Evolutionary conservation across 2,113 vertebrate genomes (phyloP).

Genomic region (Onychorhynchus coronatus): DNA sequence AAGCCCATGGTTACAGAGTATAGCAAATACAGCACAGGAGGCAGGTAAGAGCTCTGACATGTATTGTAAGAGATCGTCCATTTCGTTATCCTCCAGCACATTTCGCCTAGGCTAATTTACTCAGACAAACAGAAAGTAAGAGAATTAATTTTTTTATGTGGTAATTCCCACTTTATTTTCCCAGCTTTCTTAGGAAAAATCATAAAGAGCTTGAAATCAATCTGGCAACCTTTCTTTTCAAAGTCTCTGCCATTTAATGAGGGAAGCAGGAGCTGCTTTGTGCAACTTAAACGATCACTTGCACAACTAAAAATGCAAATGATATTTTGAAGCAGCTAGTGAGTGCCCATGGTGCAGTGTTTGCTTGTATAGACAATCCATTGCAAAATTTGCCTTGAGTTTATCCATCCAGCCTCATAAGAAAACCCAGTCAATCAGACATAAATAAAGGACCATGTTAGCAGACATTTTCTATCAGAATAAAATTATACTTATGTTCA

Average conservation of each 20-base stretch:
- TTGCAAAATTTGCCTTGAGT: not conserved
- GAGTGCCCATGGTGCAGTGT: not conserved
- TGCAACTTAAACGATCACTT: not conserved
- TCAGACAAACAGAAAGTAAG: not conserved
- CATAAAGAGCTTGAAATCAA: not conserved
- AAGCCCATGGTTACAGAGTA: not conserved
- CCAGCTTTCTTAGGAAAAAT: not conserved
- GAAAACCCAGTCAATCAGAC: not conserved
- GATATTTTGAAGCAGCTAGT: not conserved
- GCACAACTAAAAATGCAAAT: not conserved
- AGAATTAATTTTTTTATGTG: not conserved
- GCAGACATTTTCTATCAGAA: not conserved
- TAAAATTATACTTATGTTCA: not conserved
- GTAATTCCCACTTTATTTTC: not conserved
- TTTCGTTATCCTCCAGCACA: not conserved
- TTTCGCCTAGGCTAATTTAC: not conserved
- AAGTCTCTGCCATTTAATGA: not conserved
- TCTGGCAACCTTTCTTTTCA: not conserved
- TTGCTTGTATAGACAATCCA: not conserved
- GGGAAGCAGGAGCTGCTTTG: not conserved
- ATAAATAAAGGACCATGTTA: not conserved
- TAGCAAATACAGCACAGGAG: not conserved
- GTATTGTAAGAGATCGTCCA: not conserved
- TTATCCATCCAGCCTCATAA: not conserved
- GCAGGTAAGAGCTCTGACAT: not conserved